phyloP scores from a whole-genome alignment of 2,888 invertebrate genomes.

The Sisyra terminalis region DNA sequence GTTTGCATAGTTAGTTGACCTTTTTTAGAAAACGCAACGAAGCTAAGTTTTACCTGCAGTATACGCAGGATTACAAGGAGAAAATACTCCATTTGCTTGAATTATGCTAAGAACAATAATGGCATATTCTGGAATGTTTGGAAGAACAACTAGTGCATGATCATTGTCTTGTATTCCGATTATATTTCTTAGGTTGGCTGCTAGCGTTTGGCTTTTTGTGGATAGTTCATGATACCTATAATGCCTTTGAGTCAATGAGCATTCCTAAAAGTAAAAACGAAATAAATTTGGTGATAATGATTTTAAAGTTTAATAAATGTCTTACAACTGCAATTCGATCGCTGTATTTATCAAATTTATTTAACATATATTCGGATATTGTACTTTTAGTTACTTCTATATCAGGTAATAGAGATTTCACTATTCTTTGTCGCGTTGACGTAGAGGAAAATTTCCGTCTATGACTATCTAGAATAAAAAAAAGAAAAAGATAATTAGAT shows the following conservation, averaged over 20 bases:
- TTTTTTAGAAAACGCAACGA: not conserved
- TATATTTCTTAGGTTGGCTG: conserved; percentile 18
- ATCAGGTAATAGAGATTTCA: too few relatives aligned
- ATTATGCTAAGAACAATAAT: conserved; percentile 16
- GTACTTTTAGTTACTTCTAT: too few relatives aligned
- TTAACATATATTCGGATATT: too few relatives aligned
- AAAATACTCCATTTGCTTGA: conserved; percentile 17
- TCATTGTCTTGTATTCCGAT: conserved; percentile 19
- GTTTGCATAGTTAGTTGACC: too few relatives aligned
- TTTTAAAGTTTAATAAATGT: too few relatives aligned
- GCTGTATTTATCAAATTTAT: too few relatives aligned
- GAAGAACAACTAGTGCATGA: conserved; percentile 19
- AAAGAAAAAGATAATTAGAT: too few relatives aligned
- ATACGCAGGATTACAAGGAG: conserved; percentile 13
- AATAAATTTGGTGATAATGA: too few relatives aligned
- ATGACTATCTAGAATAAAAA: too few relatives aligned
- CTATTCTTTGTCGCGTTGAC: too few relatives aligned
- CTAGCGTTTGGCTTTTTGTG: conserved; percentile 17
- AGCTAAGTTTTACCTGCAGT: conserved; percentile 12
- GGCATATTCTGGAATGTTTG: conserved; percentile 22
- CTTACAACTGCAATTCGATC: too few relatives aligned
- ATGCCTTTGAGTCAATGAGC: conserved; percentile 17
- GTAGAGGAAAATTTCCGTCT: too few relatives aligned
- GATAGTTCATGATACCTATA: conserved; percentile 19
- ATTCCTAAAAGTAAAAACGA: conserved; percentile 13